Evolutionary conservation across 23 tunicate genomes (phyloP), one percentile per base, ranked within the genome.

Genomic region (Halocynthia aurantium): DNA sequence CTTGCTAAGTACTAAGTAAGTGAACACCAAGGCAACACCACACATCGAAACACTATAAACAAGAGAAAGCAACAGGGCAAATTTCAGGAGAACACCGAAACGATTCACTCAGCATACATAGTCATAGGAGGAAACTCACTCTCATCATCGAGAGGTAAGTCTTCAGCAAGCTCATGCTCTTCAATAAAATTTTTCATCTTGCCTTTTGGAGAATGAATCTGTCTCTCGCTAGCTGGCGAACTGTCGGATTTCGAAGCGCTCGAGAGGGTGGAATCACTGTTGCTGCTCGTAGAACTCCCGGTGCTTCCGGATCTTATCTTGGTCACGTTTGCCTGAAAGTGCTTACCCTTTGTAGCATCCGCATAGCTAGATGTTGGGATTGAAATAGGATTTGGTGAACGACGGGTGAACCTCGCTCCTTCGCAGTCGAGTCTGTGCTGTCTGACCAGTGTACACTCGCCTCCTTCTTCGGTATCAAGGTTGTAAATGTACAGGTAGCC

Each of bases 401-500:
- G 55, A 9, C 6, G 22, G 10, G 50, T 63, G 9, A 81, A 21
- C 17, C 62, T 58, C 0, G 51, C 52, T 7, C 78, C 69, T 12
- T 55, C 50, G 6, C 62, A 66, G 52, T 87, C 86, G 15, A 87
- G 40, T 51, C 79, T 61, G 73, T 90, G 97, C 52, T 90, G 97
- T 11, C 83, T 65, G 52, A 90, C 60, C 20, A 90, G 55, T 10
- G 83, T 81, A 70, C 90, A 85, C 71, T 85, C 97, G 15, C 97
- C 97, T 64, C 91, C 91, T 50, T 76, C 81, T 19, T 71, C 81
- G 6, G 66, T 62, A 61, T 90, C 87, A 10, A 90, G 21, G 40
- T 90, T 78, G 70, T 90, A 90, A 21, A 90, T 82, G 76, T 90
- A 90, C 51, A 90, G 53, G 51, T 85, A 85, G 6, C 97, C 97